These are phyloP conservation scores for Valencia hispanica DNA, from an alignment of 2,797 vertebrate species.

Conservation along the genomic window DNA sequence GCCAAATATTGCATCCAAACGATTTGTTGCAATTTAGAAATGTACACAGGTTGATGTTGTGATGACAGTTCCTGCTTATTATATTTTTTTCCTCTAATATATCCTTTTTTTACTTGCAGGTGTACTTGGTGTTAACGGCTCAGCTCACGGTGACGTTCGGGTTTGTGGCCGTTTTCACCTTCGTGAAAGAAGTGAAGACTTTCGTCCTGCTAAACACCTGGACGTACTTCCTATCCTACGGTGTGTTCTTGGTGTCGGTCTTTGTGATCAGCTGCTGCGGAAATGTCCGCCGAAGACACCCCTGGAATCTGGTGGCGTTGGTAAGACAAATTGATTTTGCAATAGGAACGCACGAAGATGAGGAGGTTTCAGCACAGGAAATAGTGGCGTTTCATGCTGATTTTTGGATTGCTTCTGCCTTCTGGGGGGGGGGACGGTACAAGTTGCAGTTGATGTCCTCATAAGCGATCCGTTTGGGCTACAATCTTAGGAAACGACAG, in stretches of 20 bases:
- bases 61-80: too few species aligned
- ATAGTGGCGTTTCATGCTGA: neutral
- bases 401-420: neutral
- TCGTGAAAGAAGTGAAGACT: conserved; percentile 78
- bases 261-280: conserved; percentile 92
- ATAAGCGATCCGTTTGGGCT: neutral
- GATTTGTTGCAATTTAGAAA: too few species aligned
- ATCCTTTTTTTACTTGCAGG: conserved; percentile 69
- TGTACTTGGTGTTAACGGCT: conserved; percentile 90
- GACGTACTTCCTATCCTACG: conserved; percentile 90
- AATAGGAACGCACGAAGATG: neutral
- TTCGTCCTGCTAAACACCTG: conserved; percentile 85
- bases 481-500: neutral
- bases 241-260: conserved; percentile 86
- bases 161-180: conserved; percentile 91
- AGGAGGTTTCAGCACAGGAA: neutral
- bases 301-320: conserved; percentile 92
- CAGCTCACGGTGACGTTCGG: conserved; percentile 90
- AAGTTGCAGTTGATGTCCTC: neutral
- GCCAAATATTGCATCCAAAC: too few species aligned
- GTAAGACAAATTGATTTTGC: conserved; percentile 68
- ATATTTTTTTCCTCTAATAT: neutral
- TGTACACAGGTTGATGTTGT: too few species aligned
- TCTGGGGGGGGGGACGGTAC: neutral
- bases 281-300: conserved; percentile 87